A percentile compares a stretch with the other conserved stretches of the same genome.
phyloP scores from a whole-genome alignment of 2,888 invertebrate genomes.

The Azorinus chamasolen region DNA sequence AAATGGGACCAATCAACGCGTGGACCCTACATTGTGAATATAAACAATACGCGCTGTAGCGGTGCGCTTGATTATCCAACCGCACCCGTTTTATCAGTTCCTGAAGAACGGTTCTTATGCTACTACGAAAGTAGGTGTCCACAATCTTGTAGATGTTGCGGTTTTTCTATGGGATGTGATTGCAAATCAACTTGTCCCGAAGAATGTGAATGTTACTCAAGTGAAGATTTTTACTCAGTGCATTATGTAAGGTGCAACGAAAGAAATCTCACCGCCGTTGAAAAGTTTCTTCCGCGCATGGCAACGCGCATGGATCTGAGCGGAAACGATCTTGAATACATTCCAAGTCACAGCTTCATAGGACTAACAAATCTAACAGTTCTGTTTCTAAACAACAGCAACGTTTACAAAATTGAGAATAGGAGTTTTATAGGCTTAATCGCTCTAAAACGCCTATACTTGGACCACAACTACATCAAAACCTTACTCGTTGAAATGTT shows the following conservation, averaged over 20 bases:
- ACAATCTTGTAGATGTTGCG: slow-evolving; percentile 71
- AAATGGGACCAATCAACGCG: slow-evolving; percentile 53
- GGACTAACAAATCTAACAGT: slow-evolving; percentile 48
- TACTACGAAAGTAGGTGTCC: slow-evolving; percentile 69
- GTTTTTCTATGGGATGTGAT: slow-evolving; percentile 66
- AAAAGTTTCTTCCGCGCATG: slow-evolving; percentile 63
- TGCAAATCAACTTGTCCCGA: slow-evolving; percentile 75
- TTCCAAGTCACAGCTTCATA: slow-evolving; percentile 56
- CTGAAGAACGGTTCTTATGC: slow-evolving; percentile 71
- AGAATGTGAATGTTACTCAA: slow-evolving; percentile 68
- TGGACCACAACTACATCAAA: slow-evolving; percentile 56
- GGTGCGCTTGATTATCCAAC: slow-evolving; percentile 52
- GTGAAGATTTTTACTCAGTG: slow-evolving; percentile 43
- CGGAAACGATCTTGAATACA: slow-evolving; percentile 64
- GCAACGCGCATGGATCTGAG: slow-evolving; percentile 70
- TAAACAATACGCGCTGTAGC: slow-evolving; percentile 60
- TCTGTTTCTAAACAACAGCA: slow-evolving; percentile 67
- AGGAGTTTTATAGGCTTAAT: slow-evolving; percentile 72
- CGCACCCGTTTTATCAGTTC: slow-evolving; percentile 29
- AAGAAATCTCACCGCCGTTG: slow-evolving; percentile 55
- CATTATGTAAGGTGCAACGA: slow-evolving; percentile 64
- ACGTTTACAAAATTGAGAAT: slow-evolving; percentile 63
- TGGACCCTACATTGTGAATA: slow-evolving; percentile 62
- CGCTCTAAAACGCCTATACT: slow-evolving; percentile 49
- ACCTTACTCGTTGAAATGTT: slow-evolving; percentile 63